Conservation (phyloP, 2,113 vertebrate species). For the Pontoporia blainvillei region DNA sequence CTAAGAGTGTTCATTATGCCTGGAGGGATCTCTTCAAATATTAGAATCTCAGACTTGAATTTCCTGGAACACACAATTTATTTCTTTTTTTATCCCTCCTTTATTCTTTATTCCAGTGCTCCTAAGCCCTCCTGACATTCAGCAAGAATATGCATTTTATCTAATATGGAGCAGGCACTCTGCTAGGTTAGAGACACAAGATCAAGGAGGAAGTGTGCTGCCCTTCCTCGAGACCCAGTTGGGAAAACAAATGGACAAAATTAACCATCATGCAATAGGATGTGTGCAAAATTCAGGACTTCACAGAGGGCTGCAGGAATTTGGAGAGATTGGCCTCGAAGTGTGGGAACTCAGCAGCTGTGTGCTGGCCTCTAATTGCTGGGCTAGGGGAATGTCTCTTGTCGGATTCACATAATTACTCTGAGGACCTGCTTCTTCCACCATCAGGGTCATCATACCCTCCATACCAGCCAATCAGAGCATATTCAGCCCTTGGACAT, state of each 20-base stretch:
- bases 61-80: neutral
- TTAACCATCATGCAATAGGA: fast-evolving
- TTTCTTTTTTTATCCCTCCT: neutral
- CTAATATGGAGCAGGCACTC: too few species aligned
- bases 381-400: fast-evolving
- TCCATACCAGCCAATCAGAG: neutral
- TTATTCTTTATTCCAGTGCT: too few species aligned
- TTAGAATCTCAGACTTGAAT: neutral
- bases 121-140: neutral
- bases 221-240: fast-evolving
- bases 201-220: fast-evolving
- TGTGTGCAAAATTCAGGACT: fast-evolving
- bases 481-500: neutral
- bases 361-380: neutral
- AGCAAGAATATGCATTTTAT: neutral
- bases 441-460: fast-evolving
- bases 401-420: neutral
- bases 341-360: fast-evolving
- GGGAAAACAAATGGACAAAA: too few species aligned
- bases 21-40: neutral
- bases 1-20: neutral
- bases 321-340: neutral
- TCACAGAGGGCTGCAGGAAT: too few species aligned
- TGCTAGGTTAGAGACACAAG: neutral
- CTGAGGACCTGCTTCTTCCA: too few species aligned